A percentile compares a stretch with the other conserved stretches of the same genome.
Evolutionary conservation across 2,797 vertebrate species (phyloP).

Genomic region (Danio kyathit): DNA sequence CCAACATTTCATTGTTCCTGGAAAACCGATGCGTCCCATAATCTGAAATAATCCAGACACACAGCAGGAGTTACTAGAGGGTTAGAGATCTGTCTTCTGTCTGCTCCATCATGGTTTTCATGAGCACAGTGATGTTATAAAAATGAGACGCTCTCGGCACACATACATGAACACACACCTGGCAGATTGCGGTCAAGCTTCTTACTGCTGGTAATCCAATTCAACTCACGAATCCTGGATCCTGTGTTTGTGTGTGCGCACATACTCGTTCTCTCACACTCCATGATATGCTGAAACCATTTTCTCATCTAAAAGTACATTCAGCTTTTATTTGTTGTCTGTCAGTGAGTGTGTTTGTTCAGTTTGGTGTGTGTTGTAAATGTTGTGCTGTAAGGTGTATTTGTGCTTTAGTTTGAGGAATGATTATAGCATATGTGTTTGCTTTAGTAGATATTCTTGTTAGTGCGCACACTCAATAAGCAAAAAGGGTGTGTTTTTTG

Average conservation of each 20-base stretch:
- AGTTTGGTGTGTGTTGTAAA: slow-evolving; percentile 14
- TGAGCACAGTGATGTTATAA: background rate
- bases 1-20: background rate
- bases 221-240: slow-evolving; percentile 5
- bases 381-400: slow-evolving; percentile 11
- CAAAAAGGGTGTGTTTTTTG: background rate
- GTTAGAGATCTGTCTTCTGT: background rate
- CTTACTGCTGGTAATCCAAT: slow-evolving; percentile 49
- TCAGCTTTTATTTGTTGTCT: background rate
- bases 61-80: background rate
- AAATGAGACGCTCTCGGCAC: background rate
- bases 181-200: slow-evolving; percentile 44
- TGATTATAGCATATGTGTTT: background rate
- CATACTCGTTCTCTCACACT: background rate
- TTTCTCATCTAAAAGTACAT: background rate
- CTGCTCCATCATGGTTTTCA: background rate
- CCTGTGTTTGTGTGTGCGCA: background rate
- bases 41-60: slow-evolving; percentile 23
- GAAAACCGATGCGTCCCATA: background rate
- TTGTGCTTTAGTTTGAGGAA: background rate
- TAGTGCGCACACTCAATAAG: background rate
- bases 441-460: background rate
- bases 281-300: slow-evolving; percentile 4
- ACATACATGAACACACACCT: slow-evolving; percentile 4
- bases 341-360: background rate